phyloP scores from a whole-genome alignment of 2,113 vertebrate species.

The Oryzias celebensis region DNA sequence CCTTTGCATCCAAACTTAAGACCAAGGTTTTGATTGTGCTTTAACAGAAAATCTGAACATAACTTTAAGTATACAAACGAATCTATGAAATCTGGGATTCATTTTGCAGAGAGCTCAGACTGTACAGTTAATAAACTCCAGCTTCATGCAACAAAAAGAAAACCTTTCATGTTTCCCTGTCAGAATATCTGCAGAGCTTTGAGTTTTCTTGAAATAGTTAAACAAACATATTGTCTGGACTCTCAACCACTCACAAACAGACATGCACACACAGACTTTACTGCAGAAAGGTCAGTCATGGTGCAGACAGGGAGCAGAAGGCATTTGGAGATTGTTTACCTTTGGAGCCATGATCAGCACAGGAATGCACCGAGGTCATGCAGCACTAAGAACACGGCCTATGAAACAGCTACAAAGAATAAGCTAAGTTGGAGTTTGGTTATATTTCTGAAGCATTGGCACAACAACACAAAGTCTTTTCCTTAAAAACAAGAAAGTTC shows the following conservation, averaged over 20 bases:
- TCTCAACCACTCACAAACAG: slow-evolving; percentile 30
- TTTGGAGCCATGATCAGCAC: slow-evolving; percentile 48
- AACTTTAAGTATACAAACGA: too few species aligned
- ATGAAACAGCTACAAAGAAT: slow-evolving; percentile 8
- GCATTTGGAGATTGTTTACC: slow-evolving; percentile 49
- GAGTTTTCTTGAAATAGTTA: slow-evolving; percentile 42
- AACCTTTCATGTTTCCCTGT: slow-evolving; percentile 19
- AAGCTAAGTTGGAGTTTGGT: too few species aligned
- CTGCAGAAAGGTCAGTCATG: slow-evolving; percentile 22
- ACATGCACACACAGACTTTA: slow-evolving; percentile 7
- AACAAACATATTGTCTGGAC: slow-evolving; percentile 11
- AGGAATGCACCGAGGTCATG: slow-evolving; percentile 41
- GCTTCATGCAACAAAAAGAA: slow-evolving; percentile 10
- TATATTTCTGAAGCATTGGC: too few species aligned
- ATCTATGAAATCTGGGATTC: too few species aligned
- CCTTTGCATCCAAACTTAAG: too few species aligned
- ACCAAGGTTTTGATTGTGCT: too few species aligned
- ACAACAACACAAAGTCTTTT: too few species aligned
- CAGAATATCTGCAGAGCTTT: slow-evolving; percentile 39
- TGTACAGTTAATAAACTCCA: too few species aligned
- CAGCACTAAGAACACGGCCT: slow-evolving; percentile 9
- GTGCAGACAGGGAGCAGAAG: slow-evolving; percentile 21
- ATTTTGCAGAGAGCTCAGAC: too few species aligned
- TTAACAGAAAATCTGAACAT: too few species aligned
- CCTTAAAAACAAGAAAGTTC: too few species aligned